phyloP scores from a whole-genome alignment of 2,113 vertebrate genomes.

The Lepidothrix coronata region DNA sequence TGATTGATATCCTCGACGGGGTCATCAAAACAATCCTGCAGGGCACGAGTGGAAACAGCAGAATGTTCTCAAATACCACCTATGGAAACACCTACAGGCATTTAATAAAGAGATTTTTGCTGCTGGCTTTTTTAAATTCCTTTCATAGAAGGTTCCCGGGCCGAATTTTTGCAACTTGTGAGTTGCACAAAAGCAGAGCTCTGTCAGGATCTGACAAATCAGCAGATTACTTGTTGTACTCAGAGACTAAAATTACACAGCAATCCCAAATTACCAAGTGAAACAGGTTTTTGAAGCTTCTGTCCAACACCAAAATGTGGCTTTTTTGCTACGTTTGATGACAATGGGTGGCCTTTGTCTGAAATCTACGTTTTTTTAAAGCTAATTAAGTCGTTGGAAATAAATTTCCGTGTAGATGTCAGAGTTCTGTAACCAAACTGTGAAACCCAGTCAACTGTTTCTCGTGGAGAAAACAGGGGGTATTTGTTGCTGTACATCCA shows the following conservation, averaged over 20 bases:
- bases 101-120: not conserved
- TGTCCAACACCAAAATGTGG: not conserved
- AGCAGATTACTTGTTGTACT: not conserved
- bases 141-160: not conserved
- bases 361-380: not conserved
- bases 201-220: not conserved
- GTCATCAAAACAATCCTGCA: constrained; percentile 10
- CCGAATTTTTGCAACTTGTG: not conserved
- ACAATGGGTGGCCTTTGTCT: not conserved
- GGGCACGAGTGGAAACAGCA: not conserved
- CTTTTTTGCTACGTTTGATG: not conserved
- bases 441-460: not conserved
- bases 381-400: not conserved
- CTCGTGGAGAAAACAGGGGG: not conserved
- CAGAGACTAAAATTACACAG: not conserved
- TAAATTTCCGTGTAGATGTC: not conserved
- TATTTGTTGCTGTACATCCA: not conserved
- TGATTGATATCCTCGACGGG: not conserved
- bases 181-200: not conserved
- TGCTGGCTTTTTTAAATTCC: not conserved
- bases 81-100: not conserved
- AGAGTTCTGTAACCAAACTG: not conserved
- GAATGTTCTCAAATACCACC: not conserved
- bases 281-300: not conserved
- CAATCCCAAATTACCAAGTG: not conserved